Percentiles rank a stretch among this genome's conserved stretches.
Evolutionary conservation across 2,888 invertebrate species (phyloP).

Genomic region (Sminthurinus aureus): DNA sequence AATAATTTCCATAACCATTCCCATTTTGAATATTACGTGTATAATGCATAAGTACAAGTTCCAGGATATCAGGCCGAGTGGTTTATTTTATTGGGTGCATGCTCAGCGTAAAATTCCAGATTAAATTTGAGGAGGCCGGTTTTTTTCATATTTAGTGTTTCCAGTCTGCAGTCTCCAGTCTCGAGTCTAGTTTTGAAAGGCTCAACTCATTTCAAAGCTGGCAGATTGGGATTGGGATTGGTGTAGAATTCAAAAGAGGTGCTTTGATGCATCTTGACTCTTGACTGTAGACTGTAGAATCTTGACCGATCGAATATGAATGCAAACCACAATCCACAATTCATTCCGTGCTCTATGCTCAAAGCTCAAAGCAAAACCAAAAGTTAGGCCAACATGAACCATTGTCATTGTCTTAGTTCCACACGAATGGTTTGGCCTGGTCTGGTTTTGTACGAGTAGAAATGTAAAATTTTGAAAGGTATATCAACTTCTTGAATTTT

Average conservation of each 20-base stretch:
- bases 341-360: background rate
- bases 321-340: background rate
- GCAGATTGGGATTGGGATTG: no score
- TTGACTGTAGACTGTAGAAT: no score
- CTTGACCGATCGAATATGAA: no score
- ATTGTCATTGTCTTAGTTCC: no score
- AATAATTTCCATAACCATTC: background rate
- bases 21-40: background rate
- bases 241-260: background rate
- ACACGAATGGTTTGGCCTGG: background rate
- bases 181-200: background rate
- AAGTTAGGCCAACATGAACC: no score
- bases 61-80: no score
- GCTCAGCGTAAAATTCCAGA: slow-evolving; percentile 1
- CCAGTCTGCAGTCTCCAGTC: background rate
- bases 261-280: background rate
- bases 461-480: background rate
- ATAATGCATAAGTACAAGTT: background rate
- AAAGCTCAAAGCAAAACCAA: no score
- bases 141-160: background rate
- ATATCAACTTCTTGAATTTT: slow-evolving; percentile 28
- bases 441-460: background rate
- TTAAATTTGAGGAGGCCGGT: background rate
- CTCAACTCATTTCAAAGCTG: background rate
- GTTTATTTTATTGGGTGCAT: slow-evolving; percentile 22